Conservation (phyloP, 2,113 vertebrate species). For the Desmodus rotundus region DNA sequence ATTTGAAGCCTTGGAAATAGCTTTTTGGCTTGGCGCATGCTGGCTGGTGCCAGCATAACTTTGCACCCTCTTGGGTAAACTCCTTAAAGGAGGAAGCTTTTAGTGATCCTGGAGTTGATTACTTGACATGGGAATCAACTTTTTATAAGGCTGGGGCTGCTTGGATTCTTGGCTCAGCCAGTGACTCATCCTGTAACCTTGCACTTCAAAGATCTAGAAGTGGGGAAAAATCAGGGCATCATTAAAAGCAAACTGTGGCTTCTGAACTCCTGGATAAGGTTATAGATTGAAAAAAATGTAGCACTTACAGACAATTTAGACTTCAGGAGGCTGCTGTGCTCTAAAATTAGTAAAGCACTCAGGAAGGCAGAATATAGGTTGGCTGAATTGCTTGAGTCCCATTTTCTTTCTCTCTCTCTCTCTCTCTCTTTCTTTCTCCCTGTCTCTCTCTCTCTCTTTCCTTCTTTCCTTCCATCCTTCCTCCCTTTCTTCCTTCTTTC, state of each 20-base stretch:
- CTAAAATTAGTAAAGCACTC: constrained; percentile 55
- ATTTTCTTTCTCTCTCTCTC: not conserved
- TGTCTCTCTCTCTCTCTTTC: not conserved
- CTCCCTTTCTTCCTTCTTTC: not conserved
- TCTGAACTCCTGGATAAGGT: constrained; percentile 36
- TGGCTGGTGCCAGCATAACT: not conserved
- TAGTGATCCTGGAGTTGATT: not conserved
- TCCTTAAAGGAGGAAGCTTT: not conserved
- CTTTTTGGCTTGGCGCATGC: not conserved
- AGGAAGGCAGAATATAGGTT: constrained; percentile 59
- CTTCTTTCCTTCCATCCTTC: not conserved
- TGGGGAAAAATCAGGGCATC: constrained; percentile 33
- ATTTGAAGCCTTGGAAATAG: not conserved
- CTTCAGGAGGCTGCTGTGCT: not conserved
- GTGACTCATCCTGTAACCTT: not conserved
- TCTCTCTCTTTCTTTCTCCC: too few species aligned
- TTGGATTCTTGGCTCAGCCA: not conserved
- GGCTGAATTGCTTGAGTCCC: constrained; percentile 42
- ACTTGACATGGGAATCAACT: not conserved
- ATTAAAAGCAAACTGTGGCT: constrained; percentile 12
- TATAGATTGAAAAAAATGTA: not conserved
- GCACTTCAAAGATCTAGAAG: not conserved
- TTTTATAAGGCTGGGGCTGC: not conserved
- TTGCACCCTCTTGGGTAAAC: not conserved
- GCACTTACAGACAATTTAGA: constrained; percentile 27